phyloP scores from a whole-genome alignment of 1,140 invertebrate genomes.

The Tetragnatha versicolor region DNA sequence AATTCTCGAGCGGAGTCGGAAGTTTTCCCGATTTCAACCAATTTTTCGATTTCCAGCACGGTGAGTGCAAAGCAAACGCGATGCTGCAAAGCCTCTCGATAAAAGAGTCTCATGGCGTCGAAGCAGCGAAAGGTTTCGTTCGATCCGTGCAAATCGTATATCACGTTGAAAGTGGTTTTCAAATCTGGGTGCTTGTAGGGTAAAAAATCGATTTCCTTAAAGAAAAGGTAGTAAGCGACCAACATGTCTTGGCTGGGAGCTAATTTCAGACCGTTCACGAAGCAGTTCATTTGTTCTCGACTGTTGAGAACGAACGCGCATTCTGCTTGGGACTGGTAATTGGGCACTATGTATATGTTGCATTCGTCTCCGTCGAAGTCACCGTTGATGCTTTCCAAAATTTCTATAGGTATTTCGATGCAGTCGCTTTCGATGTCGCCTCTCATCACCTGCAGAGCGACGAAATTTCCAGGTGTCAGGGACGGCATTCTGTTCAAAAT shows the following conservation, averaged over 20 bases:
- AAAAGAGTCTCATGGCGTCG: slow-evolving; percentile 16
- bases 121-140: not conserved
- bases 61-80: not conserved
- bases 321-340: slow-evolving; percentile 6
- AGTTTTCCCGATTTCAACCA: not conserved
- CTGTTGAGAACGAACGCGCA: not conserved
- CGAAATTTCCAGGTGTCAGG: slow-evolving; percentile 12
- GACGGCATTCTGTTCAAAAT: slow-evolving; percentile 24
- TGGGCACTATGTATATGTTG: slow-evolving; percentile 12
- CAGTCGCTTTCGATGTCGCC: not conserved
- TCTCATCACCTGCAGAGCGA: not conserved
- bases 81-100: not conserved
- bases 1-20: not conserved
- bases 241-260: slow-evolving; percentile 23
- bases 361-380: slow-evolving; percentile 35
- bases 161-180: slow-evolving; percentile 5
- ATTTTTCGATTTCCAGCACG: not conserved
- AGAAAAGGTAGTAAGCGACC: slow-evolving; percentile 10
- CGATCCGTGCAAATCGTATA: slow-evolving; percentile 26
- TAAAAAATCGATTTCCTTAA: slow-evolving; percentile 24
- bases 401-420: slow-evolving; percentile 25
- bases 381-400: not conserved
- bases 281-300: not conserved
- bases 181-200: not conserved
- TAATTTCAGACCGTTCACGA: not conserved